Evolutionary conservation across 2,113 vertebrate genomes (phyloP).

Genomic region (Corvus moneduloides): DNA sequence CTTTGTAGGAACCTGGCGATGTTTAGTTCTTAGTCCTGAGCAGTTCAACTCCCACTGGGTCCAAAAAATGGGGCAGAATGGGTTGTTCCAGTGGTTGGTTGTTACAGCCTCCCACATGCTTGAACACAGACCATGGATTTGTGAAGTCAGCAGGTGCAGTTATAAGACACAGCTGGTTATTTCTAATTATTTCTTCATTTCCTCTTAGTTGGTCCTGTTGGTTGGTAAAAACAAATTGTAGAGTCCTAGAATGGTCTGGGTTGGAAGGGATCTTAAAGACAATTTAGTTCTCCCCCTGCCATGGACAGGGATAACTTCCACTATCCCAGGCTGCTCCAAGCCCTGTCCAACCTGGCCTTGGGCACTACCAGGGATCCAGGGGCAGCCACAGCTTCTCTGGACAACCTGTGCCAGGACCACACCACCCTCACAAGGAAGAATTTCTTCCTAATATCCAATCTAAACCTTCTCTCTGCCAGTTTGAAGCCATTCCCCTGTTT

Average conservation of each 20-base stretch:
- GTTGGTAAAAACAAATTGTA: neutral
- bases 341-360: accelerated
- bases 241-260: neutral
- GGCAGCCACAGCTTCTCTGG: neutral
- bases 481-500: neutral
- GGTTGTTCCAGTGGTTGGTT: neutral
- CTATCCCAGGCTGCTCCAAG: neutral
- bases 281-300: neutral
- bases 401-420: neutral
- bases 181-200: neutral
- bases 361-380: neutral
- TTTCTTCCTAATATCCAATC: neutral
- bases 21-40: neutral
- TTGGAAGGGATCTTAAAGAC: neutral
- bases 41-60: neutral
- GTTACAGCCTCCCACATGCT: neutral
- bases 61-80: neutral
- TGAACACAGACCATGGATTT: neutral
- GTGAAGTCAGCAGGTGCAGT: neutral
- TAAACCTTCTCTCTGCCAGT: neutral
- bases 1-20: neutral
- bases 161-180: neutral
- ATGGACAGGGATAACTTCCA: neutral
- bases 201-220: neutral
- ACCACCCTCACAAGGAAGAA: neutral